These are phyloP conservation scores for Nomada flava DNA, from an alignment of 2,888 invertebrate genomes.

Conservation along the genomic window DNA sequence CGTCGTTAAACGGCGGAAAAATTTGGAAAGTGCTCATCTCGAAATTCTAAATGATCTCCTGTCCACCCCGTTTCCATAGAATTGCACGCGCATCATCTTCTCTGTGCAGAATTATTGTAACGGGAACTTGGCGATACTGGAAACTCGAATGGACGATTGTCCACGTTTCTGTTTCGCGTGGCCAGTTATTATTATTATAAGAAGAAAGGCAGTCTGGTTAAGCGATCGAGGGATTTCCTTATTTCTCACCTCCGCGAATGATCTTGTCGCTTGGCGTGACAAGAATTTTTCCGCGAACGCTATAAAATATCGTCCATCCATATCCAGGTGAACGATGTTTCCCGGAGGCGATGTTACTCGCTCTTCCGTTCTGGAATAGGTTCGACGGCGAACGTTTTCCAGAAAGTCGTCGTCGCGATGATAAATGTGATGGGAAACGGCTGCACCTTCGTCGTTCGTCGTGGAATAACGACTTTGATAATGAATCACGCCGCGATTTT, in stretches of 20 bases:
- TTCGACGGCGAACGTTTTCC: constrained; percentile 24
- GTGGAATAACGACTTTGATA: constrained; percentile 45
- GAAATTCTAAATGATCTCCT: not conserved
- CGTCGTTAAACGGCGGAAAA: not conserved
- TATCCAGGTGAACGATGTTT: constrained; percentile 9
- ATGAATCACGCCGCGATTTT: constrained; percentile 58
- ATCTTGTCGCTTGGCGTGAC: no score
- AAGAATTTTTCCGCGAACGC: no score
- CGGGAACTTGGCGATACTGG: no score
- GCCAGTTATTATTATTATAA: no score
- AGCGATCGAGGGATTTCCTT: no score
- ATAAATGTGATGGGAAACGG: constrained; percentile 34
- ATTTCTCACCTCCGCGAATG: no score
- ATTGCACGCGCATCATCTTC: no score
- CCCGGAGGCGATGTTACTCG: not conserved
- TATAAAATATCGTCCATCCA: no score
- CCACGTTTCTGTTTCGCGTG: no score
- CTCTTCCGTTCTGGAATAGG: constrained; percentile 1
- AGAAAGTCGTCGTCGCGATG: constrained; percentile 43
- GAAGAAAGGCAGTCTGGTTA: no score
- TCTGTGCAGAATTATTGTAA: no score
- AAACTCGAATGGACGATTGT: no score
- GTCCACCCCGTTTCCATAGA: not conserved
- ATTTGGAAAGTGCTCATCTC: not conserved
- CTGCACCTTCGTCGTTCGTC: constrained; percentile 37